A percentile compares a stretch with the other conserved stretches of the same genome.
These are phyloP conservation scores for Carposina sasakii DNA, from an alignment of 1,140 invertebrate genomes.

Conservation along the genomic window DNA sequence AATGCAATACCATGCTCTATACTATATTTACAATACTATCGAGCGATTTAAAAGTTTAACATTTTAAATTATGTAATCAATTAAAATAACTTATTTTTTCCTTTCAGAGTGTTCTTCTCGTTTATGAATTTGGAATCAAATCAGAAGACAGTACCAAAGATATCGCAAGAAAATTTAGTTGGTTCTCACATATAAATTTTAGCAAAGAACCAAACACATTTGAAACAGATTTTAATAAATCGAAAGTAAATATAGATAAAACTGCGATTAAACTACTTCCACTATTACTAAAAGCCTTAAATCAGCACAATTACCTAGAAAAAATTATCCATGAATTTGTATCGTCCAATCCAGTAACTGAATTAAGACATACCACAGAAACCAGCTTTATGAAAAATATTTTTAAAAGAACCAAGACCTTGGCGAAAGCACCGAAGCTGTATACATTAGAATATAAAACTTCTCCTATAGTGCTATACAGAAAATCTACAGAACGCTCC, in stretches of 20 bases:
- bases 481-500: constrained; percentile 35
- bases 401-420: constrained; percentile 38
- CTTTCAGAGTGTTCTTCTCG: constrained; percentile 49
- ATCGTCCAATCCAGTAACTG: constrained; percentile 24
- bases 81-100: constrained; percentile 14
- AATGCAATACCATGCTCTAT: too few relatives aligned
- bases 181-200: too few relatives aligned
- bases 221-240: constrained; percentile 31
- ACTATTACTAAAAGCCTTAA: constrained; percentile 46
- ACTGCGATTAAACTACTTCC: constrained; percentile 44
- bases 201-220: too few relatives aligned
- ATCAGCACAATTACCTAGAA: constrained; percentile 37
- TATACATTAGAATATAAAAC: constrained; percentile 48
- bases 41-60: too few relatives aligned
- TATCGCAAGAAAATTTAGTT: constrained; percentile 24
- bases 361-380: constrained; percentile 27
- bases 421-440: constrained; percentile 37
- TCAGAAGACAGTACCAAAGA: constrained; percentile 6
- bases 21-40: too few relatives aligned
- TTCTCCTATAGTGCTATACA: constrained; percentile 39
- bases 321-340: constrained; percentile 35
- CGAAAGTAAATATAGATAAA: constrained; percentile 38
- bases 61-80: too few relatives aligned
- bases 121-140: constrained; percentile 35
- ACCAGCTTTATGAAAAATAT: constrained; percentile 28